Base-by-base conservation (phyloP, 1,140 invertebrate genomes). In the Manduca sexta region DNA sequence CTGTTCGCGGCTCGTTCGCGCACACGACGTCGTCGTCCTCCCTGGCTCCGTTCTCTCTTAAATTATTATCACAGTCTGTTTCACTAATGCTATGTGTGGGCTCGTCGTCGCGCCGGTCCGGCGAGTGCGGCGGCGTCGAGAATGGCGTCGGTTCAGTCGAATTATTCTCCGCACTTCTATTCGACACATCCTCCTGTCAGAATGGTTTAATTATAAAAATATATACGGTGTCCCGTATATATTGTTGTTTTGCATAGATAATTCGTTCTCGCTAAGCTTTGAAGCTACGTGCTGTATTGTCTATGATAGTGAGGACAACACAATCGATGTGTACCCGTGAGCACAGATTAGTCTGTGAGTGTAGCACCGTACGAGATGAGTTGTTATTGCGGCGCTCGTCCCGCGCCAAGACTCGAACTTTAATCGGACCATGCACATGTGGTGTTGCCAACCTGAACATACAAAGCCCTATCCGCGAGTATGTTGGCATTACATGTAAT, bases 11-110 rank as follows among this genome's bases (percentile, higher is more conserved):
- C 35, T 72, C 68, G 45, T 78, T 71, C 17, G 77, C 77, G 54
- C 79, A 81, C 0, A 83, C 77, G 7, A 82, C 81, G 39, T 85
- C 82, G 47, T 77, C 71, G 4, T 75, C 74, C 46, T 79, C 69
- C 37, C 60, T 69, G 44, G 39, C 43, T 14, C 51, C 34, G 51
- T 64, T 71, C 58, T 69, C 51, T 56, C 72, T 74, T 75, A 81
- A 61, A 79, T 72, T 81, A 84, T 66, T 84, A 84, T 84, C 79
- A 83, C 81, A 84, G 79, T 80, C 62, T 45, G 50, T 65, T 69
- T 55, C 73, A 68, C 68, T 81, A 74, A 72, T 64, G 64, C 72
- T 81, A 74, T 69, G 57, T 45, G 61, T 44, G 10, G 26, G 12
- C 29, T 29, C 30, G 39, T 48, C 40, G 8, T 53, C 34, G 40